These are phyloP conservation scores for Stegodyphus dumicola DNA, from an alignment of 1,140 invertebrate species.

Conservation along the genomic window DNA sequence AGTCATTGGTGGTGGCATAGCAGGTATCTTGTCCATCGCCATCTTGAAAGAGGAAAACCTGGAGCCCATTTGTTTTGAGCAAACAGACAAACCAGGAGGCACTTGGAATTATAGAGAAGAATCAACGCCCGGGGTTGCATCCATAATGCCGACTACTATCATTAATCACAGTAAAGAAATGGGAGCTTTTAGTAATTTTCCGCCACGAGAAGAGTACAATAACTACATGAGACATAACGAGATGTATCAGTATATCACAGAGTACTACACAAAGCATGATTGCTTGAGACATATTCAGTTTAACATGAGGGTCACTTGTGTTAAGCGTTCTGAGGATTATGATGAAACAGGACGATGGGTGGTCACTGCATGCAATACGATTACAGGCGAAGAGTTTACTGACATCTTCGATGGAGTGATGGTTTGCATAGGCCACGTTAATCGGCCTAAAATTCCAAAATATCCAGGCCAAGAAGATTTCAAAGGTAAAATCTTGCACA, in stretches of 20 bases:
- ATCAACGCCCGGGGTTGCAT: slow-evolving; percentile 63
- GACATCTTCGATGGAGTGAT: slow-evolving; percentile 69
- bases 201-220: slow-evolving; percentile 65
- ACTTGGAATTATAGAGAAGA: slow-evolving; percentile 62
- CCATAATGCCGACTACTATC: slow-evolving; percentile 63
- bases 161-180: slow-evolving; percentile 65
- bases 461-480: slow-evolving; percentile 67
- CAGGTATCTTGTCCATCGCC: background rate
- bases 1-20: background rate
- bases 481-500: slow-evolving; percentile 69
- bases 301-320: slow-evolving; percentile 11
- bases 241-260: slow-evolving; percentile 68
- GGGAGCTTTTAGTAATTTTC: slow-evolving; percentile 69
- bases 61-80: background rate
- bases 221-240: slow-evolving; percentile 65
- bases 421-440: slow-evolving; percentile 66
- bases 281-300: slow-evolving; percentile 65
- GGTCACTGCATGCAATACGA: slow-evolving; percentile 64
- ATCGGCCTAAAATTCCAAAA: background rate
- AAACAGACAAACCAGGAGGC: background rate
- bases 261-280: slow-evolving; percentile 65
- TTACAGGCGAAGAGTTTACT: slow-evolving; percentile 13
- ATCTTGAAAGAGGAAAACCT: background rate
- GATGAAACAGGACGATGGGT: slow-evolving; percentile 67
- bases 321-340: slow-evolving; percentile 64